Evolutionary conservation across 2,888 invertebrate genomes (phyloP), one percentile per base, ranked within the genome.

Genomic region (Eristalinus aeneus): DNA sequence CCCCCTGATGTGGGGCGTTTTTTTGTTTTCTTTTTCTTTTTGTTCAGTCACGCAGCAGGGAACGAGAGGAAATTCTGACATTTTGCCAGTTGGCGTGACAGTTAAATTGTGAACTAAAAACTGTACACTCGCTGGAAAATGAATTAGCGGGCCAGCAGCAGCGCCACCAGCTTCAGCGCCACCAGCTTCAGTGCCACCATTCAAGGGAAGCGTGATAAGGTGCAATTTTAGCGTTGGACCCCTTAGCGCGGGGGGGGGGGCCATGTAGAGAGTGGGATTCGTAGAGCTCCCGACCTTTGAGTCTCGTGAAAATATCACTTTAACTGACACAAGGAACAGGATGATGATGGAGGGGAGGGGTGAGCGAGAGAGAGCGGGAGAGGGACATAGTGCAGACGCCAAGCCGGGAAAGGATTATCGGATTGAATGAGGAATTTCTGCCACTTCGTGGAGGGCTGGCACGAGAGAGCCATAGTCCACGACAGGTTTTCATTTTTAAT

Each of bases 11-110:
- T n/a, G n/a, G n/a, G n/a, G n/a, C n/a, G n/a, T n/a, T n/a, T n/a
- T n/a, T n/a, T n/a, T n/a, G n/a, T n/a, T n/a, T n/a, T n/a, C n/a
- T n/a, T n/a, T n/a, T n/a, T 53, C 34, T 31, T 36, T 23, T 58
- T 58, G 63, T 34, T 54, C 58, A 31, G 27, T 46, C 79, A 84
- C 77, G 83, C 83, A 83, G 80, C 56, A 61, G 73, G 84, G 54
- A 74, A 27, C 27, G 27, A n/a, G n/a, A 73, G 68, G 32, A 60
- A 83, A 73, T 80, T 74, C 86, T 86, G 82, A 82, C 86, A 56
- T 85, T 86, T 77, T 82, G 82, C 82, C 80, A 85, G 85, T 85
- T 86, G 82, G 77, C 86, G 86, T 86, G 86, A 86, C 86, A 86
- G 74, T 82, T 71, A 86, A 86, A 81, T 81, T 77, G 69, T 69